phyloP scores from a whole-genome alignment of 1,140 invertebrate genomes.

The Zaprionus lachaisei region DNA sequence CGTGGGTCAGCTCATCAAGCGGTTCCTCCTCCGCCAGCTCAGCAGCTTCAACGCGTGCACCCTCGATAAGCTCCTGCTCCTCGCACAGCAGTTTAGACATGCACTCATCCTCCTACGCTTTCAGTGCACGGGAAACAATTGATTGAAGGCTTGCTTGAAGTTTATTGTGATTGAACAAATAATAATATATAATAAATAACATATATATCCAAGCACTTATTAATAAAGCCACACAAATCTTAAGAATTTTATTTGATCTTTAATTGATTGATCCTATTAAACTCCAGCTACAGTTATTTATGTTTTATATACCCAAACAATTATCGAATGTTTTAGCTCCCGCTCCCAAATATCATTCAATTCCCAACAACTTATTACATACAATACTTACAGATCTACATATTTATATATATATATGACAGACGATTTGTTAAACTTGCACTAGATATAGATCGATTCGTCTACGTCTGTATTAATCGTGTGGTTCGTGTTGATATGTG shows the following conservation, averaged over 20 bases:
- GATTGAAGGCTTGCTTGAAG: slow-evolving; percentile 38
- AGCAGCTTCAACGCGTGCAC: slow-evolving; percentile 53
- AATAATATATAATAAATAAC: slow-evolving; percentile 11
- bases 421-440: slow-evolving; percentile 12
- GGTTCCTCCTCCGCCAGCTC: slow-evolving; percentile 64
- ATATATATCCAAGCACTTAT: slow-evolving; percentile 6
- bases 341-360: background rate
- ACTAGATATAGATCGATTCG: slow-evolving; percentile 25
- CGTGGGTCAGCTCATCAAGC: slow-evolving; percentile 73
- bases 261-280: background rate
- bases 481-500: slow-evolving; percentile 16
- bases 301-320: background rate
- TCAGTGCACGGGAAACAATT: slow-evolving; percentile 53
- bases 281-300: background rate
- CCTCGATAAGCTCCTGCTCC: slow-evolving; percentile 63
- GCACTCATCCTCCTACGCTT: slow-evolving; percentile 55
- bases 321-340: background rate
- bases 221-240: slow-evolving; percentile 31
- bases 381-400: background rate
- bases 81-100: slow-evolving; percentile 61
- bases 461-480: slow-evolving; percentile 37
- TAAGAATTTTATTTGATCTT: slow-evolving; percentile 1
- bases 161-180: slow-evolving; percentile 51
- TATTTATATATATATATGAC: background rate
- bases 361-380: background rate